phyloP scores from a whole-genome alignment of 2,797 vertebrate genomes.

The Sciaenops ocellatus region DNA sequence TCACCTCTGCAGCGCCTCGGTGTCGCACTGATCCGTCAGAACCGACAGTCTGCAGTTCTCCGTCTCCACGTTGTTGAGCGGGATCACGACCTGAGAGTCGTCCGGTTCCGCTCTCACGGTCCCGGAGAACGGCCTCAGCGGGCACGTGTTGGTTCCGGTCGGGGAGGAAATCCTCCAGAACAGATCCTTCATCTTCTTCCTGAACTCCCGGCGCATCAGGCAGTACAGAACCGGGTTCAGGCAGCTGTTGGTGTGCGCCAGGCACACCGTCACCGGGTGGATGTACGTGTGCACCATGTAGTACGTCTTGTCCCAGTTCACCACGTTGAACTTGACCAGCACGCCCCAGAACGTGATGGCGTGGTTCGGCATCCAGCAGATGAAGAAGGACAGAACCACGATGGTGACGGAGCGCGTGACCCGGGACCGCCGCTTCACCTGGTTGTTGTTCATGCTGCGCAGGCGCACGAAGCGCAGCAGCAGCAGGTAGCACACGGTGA shows the following conservation, averaged over 20 bases:
- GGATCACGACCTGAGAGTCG: slow-evolving; percentile 73
- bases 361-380: slow-evolving; percentile 83
- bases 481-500: slow-evolving; percentile 80
- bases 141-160: slow-evolving; percentile 64
- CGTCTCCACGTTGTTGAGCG: slow-evolving; percentile 78
- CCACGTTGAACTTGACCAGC: slow-evolving; percentile 80
- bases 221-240: slow-evolving; percentile 85
- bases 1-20: slow-evolving; percentile 39
- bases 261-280: slow-evolving; percentile 82
- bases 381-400: slow-evolving; percentile 80
- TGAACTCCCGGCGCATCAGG: slow-evolving; percentile 82
- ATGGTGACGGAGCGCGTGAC: slow-evolving; percentile 83
- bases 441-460: slow-evolving; percentile 82
- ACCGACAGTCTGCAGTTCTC: slow-evolving; percentile 75
- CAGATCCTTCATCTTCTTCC: slow-evolving; percentile 81
- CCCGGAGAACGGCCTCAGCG: slow-evolving; percentile 75
- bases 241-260: slow-evolving; percentile 85
- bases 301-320: slow-evolving; percentile 78
- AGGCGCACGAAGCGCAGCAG: slow-evolving; percentile 77
- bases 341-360: slow-evolving; percentile 84
- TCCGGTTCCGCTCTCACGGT: slow-evolving; percentile 69
- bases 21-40: slow-evolving; percentile 62
- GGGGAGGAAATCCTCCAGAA: slow-evolving; percentile 85
- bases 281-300: slow-evolving; percentile 83
- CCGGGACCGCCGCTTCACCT: slow-evolving; percentile 73